Conservation (phyloP, 2,113 vertebrate genomes). For the Balaeniceps rex region DNA sequence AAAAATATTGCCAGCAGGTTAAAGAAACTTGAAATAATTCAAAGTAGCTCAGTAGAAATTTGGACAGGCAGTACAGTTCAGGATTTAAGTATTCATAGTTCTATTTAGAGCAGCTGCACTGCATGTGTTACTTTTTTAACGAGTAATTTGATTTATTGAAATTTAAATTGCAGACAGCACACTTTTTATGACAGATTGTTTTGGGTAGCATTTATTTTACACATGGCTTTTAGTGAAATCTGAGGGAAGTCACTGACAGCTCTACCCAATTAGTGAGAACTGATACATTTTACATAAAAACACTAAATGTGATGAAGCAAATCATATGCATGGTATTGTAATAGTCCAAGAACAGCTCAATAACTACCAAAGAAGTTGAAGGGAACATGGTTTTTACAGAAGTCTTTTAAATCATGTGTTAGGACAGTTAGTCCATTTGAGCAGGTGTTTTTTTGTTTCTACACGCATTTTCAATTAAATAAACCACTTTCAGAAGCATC, state of each 20-base stretch:
- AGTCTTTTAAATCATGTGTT: background rate
- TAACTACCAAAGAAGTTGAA: background rate
- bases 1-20: background rate
- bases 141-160: background rate
- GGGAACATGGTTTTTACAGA: background rate
- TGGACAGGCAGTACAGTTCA: background rate
- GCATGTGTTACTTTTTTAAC: background rate
- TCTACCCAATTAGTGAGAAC: background rate
- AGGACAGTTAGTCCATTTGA: background rate
- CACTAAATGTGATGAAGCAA: background rate
- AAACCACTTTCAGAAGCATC: background rate
- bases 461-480: background rate
- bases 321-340: background rate
- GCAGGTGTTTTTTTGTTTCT: background rate
- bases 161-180: background rate
- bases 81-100: background rate
- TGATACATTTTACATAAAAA: background rate
- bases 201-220: slow-evolving; percentile 10
- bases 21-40: background rate
- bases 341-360: background rate
- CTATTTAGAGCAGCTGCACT: background rate
- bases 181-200: background rate
- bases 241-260: background rate
- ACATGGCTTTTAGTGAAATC: background rate
- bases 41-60: background rate